These are phyloP conservation scores for Clarias batrachus DNA, from an alignment of 2,113 vertebrate species.

Conservation along the genomic window DNA sequence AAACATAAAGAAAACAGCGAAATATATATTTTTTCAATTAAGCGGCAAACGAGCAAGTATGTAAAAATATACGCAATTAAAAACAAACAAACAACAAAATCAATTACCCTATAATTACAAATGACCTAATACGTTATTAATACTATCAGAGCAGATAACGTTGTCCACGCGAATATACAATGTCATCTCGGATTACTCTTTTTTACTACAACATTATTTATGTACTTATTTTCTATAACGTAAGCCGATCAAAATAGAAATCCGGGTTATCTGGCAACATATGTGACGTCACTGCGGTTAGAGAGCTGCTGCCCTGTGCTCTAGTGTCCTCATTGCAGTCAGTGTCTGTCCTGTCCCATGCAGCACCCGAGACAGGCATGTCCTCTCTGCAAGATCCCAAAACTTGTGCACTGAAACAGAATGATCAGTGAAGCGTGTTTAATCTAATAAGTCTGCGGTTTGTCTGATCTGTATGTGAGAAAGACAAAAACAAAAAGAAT, in stretches of 20 bases:
- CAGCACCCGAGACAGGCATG: background rate
- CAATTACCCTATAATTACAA: background rate
- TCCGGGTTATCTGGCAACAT: background rate
- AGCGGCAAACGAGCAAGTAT: background rate
- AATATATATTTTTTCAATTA: background rate
- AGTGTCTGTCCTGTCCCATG: background rate
- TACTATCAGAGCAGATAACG: background rate
- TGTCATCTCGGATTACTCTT: background rate
- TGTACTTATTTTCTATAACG: background rate
- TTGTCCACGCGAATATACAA: background rate
- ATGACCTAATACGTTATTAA: background rate
- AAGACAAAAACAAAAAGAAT: background rate
- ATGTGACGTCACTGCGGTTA: background rate
- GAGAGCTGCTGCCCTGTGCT: background rate
- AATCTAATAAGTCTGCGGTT: background rate
- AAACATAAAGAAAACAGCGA: background rate
- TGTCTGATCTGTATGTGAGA: background rate
- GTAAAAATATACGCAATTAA: background rate
- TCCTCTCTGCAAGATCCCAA: background rate
- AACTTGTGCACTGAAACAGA: background rate
- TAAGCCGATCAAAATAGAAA: background rate
- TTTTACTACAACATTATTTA: background rate
- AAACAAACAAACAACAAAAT: background rate
- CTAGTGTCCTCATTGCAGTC: background rate
- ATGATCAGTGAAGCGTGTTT: background rate